Percentiles rank a stretch among this genome's conserved stretches.
Evolutionary conservation across 2,113 vertebrate species (phyloP).

Genomic region (Irena cyanogastra): DNA sequence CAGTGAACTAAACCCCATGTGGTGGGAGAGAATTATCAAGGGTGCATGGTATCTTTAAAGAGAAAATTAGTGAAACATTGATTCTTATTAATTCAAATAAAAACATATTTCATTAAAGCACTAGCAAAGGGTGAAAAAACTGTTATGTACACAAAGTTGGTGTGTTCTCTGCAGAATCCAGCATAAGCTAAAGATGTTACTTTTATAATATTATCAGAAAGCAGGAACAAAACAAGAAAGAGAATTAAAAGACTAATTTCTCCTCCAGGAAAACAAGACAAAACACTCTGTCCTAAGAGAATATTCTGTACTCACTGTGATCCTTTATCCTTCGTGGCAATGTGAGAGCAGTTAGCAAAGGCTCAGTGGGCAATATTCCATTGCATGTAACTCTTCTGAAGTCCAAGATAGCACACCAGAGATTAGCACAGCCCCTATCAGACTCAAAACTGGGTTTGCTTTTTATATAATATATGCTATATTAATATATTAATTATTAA

Average conservation of each 20-base stretch:
- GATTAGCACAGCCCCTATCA: neutral
- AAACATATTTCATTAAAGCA: neutral
- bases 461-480: too few relatives aligned
- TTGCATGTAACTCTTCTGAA: neutral
- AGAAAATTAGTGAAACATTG: constrained; percentile 20
- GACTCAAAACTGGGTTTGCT: neutral
- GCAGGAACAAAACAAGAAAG: neutral
- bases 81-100: constrained; percentile 11
- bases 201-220: constrained; percentile 7
- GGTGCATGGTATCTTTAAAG: neutral
- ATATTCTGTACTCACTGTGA: neutral
- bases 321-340: neutral
- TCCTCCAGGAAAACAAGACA: neutral
- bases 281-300: neutral
- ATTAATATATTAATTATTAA: too few relatives aligned
- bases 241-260: neutral
- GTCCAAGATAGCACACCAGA: neutral
- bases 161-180: neutral
- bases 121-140: neutral
- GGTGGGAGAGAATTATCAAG: constrained; percentile 1
- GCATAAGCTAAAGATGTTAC: neutral
- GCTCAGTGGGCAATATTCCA: neutral
- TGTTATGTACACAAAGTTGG: neutral
- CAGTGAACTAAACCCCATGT: neutral
- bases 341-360: neutral